phyloP scores from a whole-genome alignment of 2,888 invertebrate genomes.

The Xanthostigma xanthostigma region DNA sequence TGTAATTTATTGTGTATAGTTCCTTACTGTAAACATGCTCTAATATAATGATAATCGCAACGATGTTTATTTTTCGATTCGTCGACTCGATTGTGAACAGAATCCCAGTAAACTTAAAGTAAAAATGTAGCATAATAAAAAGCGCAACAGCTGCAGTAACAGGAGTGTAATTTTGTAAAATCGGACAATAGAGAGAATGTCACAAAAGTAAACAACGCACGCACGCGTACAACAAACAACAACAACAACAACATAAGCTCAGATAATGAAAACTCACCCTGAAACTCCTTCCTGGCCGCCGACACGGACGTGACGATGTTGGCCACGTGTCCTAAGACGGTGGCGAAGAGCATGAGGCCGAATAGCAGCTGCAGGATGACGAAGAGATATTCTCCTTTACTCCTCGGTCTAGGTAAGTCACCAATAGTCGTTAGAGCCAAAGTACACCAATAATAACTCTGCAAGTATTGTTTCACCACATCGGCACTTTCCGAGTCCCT shows the following conservation, averaged over 20 bases:
- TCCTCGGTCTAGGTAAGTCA: constrained; percentile 77
- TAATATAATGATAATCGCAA: too few species aligned
- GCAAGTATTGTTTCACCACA: constrained; percentile 87
- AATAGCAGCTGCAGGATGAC: constrained; percentile 89
- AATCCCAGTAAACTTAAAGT: too few species aligned
- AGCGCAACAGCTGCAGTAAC: too few species aligned
- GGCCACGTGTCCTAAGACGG: constrained; percentile 92
- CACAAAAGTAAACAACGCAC: not conserved
- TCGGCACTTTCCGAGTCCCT: constrained; percentile 74
- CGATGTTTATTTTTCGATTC: too few species aligned
- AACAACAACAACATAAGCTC: constrained; percentile 3
- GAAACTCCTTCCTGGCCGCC: constrained; percentile 94
- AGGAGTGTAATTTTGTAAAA: too few species aligned
- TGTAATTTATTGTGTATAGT: too few species aligned
- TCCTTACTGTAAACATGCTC: too few species aligned
- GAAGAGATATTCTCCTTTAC: constrained; percentile 90
- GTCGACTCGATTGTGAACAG: too few species aligned
- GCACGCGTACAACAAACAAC: constrained; percentile 8
- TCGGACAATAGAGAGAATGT: too few species aligned
- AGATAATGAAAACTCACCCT: constrained; percentile 51
- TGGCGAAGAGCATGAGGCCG: constrained; percentile 87
- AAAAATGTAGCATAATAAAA: too few species aligned
- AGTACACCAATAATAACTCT: constrained; percentile 98
- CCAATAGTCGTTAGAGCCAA: constrained; percentile 92
- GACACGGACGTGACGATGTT: constrained; percentile 97